A percentile compares a stretch with the other conserved stretches of the same genome.
Evolutionary conservation across 1,140 invertebrate species (phyloP).

Genomic region (Pseudomyrmex gracilis): DNA sequence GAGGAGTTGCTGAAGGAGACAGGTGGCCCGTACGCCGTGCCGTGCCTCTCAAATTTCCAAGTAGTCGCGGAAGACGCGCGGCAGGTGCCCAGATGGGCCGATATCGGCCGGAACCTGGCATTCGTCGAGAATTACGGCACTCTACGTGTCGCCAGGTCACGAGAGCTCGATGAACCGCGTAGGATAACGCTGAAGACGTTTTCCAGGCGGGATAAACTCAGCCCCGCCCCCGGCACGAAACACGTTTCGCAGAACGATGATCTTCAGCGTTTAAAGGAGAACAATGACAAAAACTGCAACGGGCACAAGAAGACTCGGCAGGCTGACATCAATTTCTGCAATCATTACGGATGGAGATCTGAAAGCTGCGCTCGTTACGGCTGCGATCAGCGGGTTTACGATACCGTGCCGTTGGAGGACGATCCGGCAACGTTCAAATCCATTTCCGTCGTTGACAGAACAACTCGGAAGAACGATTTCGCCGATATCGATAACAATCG

Average conservation of each 20-base stretch:
- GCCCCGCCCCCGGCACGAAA: background rate
- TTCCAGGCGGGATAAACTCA: constrained; percentile 50
- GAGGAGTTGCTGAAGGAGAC: constrained; percentile 78
- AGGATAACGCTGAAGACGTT: constrained; percentile 79
- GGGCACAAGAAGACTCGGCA: background rate
- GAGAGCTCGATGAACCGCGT: constrained; percentile 33
- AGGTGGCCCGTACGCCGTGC: constrained; percentile 73
- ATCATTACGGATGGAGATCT: background rate
- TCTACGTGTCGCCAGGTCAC: constrained; percentile 58
- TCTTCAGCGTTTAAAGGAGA: constrained; percentile 12
- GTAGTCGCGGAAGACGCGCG: constrained; percentile 65
- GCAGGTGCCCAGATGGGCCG: constrained; percentile 64
- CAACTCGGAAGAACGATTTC: background rate
- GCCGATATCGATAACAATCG: constrained; percentile 1
- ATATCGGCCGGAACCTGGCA: constrained; percentile 62
- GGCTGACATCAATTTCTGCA: background rate
- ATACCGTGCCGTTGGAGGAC: constrained; percentile 60
- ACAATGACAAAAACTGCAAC: constrained; percentile 11
- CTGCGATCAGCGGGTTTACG: constrained; percentile 65
- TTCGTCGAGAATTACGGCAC: constrained; percentile 79
- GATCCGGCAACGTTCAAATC: background rate
- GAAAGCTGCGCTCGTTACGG: background rate
- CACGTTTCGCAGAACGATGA: background rate
- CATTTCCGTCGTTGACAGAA: background rate
- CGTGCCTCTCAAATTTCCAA: constrained; percentile 70